Conservation (phyloP, 2,888 invertebrate species). For the Mythimna ferrago region DNA sequence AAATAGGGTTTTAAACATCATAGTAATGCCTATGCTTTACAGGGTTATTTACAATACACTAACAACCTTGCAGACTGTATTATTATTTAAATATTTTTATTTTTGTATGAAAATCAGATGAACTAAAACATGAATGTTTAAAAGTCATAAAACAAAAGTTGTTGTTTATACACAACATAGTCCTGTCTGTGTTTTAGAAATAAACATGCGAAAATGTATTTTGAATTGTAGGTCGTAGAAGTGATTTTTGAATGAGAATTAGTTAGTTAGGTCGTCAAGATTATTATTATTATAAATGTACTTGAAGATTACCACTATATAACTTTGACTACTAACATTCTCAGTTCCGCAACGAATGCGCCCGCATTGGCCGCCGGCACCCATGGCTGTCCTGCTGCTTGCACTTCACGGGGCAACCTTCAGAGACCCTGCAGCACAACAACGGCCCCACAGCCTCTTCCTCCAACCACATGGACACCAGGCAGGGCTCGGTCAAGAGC, state of each 20-base stretch:
- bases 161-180: no score
- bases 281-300: no score
- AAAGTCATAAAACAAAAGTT: no score
- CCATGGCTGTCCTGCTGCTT: conserved; percentile 87
- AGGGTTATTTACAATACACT: no score
- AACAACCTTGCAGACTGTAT: no score
- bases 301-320: no score
- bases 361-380: conserved; percentile 83
- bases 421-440: conserved; percentile 71
- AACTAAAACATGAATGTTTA: no score
- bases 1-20: no score
- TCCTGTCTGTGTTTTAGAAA: no score
- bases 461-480: conserved; percentile 81
- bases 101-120: no score
- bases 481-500: conserved; percentile 83
- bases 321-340: neutral
- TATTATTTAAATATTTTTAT: no score
- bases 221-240: conserved; percentile 69
- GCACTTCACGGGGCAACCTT: conserved; percentile 75
- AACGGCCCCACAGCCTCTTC: conserved; percentile 74
- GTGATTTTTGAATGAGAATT: conserved; percentile 70
- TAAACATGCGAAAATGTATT: conserved; percentile 70
- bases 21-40: no score
- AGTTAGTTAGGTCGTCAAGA: conserved; percentile 77
- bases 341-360: conserved; percentile 88